Percentiles rank a stretch among this genome's conserved stretches.
phyloP scores from a whole-genome alignment of 1,140 invertebrate species.

The Drosophila burlai region DNA sequence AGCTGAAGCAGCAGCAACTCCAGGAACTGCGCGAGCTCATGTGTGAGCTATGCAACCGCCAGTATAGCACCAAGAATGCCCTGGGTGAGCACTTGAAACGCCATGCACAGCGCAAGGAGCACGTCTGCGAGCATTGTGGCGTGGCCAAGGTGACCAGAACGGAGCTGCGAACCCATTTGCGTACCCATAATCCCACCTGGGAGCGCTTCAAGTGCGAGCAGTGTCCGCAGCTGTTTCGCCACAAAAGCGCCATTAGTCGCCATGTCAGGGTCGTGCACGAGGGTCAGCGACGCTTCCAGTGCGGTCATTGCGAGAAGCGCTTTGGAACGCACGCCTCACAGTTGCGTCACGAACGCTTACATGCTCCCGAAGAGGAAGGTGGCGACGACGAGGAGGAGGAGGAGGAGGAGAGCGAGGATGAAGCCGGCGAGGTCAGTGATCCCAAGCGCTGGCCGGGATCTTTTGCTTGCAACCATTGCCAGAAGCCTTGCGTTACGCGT shows the following conservation, averaged over 20 bases:
- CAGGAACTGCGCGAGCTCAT: conserved; percentile 50
- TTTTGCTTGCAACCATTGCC: conserved; percentile 50
- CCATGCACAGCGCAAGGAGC: conserved; percentile 71
- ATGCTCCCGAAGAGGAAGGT: conserved; percentile 18
- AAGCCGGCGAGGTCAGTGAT: not conserved
- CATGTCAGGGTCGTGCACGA: conserved; percentile 78
- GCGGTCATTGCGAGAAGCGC: conserved; percentile 64
- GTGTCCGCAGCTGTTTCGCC: conserved; percentile 76
- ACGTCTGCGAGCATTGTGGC: conserved; percentile 74
- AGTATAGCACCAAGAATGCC: conserved; percentile 76
- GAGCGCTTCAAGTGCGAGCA: conserved; percentile 78
- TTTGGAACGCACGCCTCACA: conserved; percentile 78
- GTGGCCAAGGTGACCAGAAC: conserved; percentile 77
- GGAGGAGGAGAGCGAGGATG: conserved; percentile 17
- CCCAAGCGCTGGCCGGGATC: conserved; percentile 19
- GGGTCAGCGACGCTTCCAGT: conserved; percentile 69
- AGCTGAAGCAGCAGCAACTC: conserved; percentile 25
- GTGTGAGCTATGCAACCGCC: conserved; percentile 65
- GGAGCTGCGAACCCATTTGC: conserved; percentile 74
- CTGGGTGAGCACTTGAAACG: conserved; percentile 72
- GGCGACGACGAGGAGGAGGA: conserved; percentile 40
- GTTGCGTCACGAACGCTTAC: conserved; percentile 71
- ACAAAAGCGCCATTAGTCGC: conserved; percentile 75
- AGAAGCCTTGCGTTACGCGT: conserved; percentile 53
- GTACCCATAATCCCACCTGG: conserved; percentile 74